A percentile compares a stretch with the other conserved stretches of the same genome.
phyloP scores from a whole-genome alignment of 2,113 vertebrate species.

The Chroicocephalus ridibundus region DNA sequence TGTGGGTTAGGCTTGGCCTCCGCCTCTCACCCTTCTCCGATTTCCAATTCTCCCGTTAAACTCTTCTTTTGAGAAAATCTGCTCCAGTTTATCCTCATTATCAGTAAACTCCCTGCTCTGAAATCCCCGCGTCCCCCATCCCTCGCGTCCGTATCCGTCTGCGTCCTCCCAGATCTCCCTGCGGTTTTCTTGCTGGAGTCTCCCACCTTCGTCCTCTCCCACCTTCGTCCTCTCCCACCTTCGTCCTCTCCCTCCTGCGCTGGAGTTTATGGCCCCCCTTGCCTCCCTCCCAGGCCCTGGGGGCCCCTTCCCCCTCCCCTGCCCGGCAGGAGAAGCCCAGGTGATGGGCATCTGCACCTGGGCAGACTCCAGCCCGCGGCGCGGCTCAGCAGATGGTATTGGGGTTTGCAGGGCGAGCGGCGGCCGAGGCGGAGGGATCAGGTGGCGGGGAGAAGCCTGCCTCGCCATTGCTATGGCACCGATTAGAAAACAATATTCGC shows the following conservation, averaged over 20 bases:
- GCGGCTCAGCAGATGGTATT: conserved; percentile 67
- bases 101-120: background rate
- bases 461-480: conserved; percentile 73
- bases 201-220: background rate
- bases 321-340: background rate
- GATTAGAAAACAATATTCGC: conserved; percentile 71
- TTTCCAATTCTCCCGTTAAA: background rate
- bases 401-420: conserved; percentile 38
- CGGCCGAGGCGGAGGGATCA: conserved; percentile 57
- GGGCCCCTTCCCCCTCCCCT: background rate
- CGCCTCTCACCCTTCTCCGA: background rate
- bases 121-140: rapidly evolving
- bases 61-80: background rate
- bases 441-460: conserved; percentile 62
- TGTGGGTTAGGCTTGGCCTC: background rate
- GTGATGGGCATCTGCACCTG: conserved; percentile 60
- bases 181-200: background rate
- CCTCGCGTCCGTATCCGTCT: rapidly evolving
- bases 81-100: rapidly evolving
- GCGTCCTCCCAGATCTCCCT: background rate
- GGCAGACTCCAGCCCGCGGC: conserved; percentile 61
- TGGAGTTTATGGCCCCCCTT: background rate
- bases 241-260: background rate
- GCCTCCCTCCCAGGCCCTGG: background rate
- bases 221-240: background rate